Conservation (phyloP, 1,140 invertebrate species). For the Gonioctena quinquepunctata region DNA sequence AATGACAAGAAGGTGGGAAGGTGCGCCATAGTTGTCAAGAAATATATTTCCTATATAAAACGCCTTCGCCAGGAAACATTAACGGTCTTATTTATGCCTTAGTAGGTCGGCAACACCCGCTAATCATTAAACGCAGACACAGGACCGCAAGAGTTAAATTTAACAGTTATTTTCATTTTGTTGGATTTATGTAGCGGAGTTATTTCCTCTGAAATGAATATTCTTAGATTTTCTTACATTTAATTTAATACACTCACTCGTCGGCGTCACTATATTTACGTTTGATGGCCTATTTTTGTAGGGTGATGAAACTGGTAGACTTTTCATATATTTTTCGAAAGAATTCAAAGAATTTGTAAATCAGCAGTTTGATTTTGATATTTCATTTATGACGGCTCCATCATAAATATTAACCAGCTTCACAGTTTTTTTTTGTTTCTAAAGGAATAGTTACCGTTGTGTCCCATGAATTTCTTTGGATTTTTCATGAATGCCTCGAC, state of each 20-base stretch:
- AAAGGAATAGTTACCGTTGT: too few species aligned
- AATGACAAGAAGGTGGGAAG: too few species aligned
- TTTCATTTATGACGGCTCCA: too few species aligned
- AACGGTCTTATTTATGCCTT: not conserved
- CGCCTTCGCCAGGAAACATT: not conserved
- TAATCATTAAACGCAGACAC: not conserved
- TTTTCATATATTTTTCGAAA: too few species aligned
- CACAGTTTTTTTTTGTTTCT: too few species aligned
- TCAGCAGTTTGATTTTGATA: too few species aligned
- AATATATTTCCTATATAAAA: not conserved
- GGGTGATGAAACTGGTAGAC: too few species aligned
- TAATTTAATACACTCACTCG: not conserved
- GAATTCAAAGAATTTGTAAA: too few species aligned
- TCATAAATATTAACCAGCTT: too few species aligned
- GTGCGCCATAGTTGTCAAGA: not conserved
- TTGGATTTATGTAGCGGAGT: not conserved
- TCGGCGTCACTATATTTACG: not conserved
- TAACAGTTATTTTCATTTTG: not conserved
- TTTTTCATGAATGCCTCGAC: too few species aligned
- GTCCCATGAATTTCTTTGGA: too few species aligned
- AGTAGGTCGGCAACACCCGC: not conserved
- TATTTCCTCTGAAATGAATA: not conserved
- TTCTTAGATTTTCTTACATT: not conserved
- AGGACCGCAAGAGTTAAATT: not conserved
- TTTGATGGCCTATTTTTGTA: not conserved